phyloP scores from a whole-genome alignment of 2,113 vertebrate genomes.

The Halichoerus grypus region DNA sequence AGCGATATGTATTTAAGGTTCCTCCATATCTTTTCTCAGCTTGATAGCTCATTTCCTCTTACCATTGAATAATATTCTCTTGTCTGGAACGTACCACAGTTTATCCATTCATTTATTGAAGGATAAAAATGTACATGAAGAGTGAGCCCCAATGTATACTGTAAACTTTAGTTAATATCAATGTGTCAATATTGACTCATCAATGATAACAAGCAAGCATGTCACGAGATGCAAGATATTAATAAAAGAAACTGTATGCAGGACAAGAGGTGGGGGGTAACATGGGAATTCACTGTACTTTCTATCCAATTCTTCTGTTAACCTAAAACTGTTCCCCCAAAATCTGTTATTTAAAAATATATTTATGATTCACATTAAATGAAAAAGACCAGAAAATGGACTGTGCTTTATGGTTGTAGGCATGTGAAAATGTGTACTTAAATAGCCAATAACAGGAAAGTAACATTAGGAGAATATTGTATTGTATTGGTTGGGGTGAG shows the following conservation, averaged over 20 bases:
- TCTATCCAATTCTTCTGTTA: not conserved
- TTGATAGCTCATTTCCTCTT: not conserved
- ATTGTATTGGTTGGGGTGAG: not conserved
- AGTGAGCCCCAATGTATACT: not conserved
- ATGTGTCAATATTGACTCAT: not conserved
- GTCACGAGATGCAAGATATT: not conserved
- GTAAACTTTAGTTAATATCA: conserved; percentile 1
- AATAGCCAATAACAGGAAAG: not conserved
- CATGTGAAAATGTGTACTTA: conserved; percentile 45
- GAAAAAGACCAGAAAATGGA: not conserved
- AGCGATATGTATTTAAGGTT: not conserved
- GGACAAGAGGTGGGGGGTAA: too few species aligned
- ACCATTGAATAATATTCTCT: not conserved
- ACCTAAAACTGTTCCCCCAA: not conserved
- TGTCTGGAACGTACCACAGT: not conserved
- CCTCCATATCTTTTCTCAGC: not conserved
- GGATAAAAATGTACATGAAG: not conserved
- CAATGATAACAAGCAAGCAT: not conserved
- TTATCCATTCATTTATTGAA: conserved; percentile 4
- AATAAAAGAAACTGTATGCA: not conserved
- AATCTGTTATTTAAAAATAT: not conserved
- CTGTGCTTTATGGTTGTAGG: not conserved
- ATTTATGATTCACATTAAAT: not conserved
- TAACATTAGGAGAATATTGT: not conserved
- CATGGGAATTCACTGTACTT: not conserved